Evolutionary conservation across 1,140 invertebrate genomes (phyloP).

Genomic region (Chironomus striatipennis): DNA sequence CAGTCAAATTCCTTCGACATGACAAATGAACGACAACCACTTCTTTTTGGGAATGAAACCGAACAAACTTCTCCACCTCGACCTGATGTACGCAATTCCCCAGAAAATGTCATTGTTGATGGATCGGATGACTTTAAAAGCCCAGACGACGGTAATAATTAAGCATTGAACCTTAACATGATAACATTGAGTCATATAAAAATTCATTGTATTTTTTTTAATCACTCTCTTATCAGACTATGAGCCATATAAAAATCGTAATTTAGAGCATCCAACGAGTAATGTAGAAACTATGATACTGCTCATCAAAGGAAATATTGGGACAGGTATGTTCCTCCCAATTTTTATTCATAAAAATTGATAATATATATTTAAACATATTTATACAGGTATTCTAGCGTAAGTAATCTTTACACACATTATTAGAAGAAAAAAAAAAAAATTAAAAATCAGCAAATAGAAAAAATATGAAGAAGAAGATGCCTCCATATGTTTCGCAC

Average conservation of each 20-base stretch:
- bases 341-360: too few relatives aligned
- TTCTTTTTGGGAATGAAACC: background rate
- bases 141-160: slow-evolving; percentile 36
- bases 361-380: too few relatives aligned
- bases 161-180: too few relatives aligned
- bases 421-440: too few relatives aligned
- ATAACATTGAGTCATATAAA: background rate
- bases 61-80: slow-evolving; percentile 20
- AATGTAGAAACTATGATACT: slow-evolving; percentile 74
- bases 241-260: slow-evolving; percentile 54
- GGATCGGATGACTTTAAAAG: slow-evolving; percentile 31
- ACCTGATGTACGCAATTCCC: slow-evolving; percentile 36
- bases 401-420: too few relatives aligned
- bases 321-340: slow-evolving; percentile 81
- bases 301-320: slow-evolving; percentile 73
- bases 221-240: slow-evolving; percentile 37
- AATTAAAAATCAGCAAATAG: too few relatives aligned
- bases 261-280: slow-evolving; percentile 65
- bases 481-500: too few relatives aligned
- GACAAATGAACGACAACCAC: background rate
- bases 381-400: too few relatives aligned
- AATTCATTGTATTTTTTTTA: slow-evolving; percentile 22
- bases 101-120: slow-evolving; percentile 39
- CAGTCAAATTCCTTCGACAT: background rate
- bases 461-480: too few relatives aligned